Conservation (phyloP, 2,797 vertebrate species). For the Coregonus ussuriensis region DNA sequence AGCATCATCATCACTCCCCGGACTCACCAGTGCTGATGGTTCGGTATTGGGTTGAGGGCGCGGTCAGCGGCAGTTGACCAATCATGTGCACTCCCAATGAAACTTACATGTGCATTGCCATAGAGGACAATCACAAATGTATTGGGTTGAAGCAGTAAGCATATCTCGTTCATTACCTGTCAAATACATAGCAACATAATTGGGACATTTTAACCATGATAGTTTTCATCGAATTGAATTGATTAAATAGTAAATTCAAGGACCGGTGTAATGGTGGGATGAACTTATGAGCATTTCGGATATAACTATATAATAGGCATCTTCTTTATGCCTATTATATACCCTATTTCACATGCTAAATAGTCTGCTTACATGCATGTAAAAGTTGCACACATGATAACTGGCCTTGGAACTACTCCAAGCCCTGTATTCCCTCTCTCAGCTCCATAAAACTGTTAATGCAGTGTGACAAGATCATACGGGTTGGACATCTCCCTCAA, state of each 20-base stretch:
- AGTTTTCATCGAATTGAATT: neutral
- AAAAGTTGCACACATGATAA: neutral
- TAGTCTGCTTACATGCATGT: neutral
- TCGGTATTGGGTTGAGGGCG: constrained; percentile 76
- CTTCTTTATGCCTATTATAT: neutral
- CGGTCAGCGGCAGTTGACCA: constrained; percentile 78
- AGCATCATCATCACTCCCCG: constrained; percentile 51
- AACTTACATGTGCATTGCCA: constrained; percentile 57
- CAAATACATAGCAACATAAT: neutral
- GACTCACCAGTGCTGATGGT: constrained; percentile 71
- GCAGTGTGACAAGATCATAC: constrained; percentile 50
- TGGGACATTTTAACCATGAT: neutral
- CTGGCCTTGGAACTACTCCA: constrained; percentile 33
- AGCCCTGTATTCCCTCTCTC: constrained; percentile 33
- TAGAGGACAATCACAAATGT: constrained; percentile 38
- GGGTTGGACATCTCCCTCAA: constrained; percentile 21
- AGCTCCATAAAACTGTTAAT: constrained; percentile 51
- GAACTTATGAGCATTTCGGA: too few relatives aligned
- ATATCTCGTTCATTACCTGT: neutral
- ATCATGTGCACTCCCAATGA: constrained; percentile 60
- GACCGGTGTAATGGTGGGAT: neutral
- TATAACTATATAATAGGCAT: neutral
- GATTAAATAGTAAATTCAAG: neutral
- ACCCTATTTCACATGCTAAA: neutral
- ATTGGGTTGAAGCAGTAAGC: neutral